Evolutionary conservation across 2,888 invertebrate species (phyloP).

Genomic region (Rhamnusium bicolor): DNA sequence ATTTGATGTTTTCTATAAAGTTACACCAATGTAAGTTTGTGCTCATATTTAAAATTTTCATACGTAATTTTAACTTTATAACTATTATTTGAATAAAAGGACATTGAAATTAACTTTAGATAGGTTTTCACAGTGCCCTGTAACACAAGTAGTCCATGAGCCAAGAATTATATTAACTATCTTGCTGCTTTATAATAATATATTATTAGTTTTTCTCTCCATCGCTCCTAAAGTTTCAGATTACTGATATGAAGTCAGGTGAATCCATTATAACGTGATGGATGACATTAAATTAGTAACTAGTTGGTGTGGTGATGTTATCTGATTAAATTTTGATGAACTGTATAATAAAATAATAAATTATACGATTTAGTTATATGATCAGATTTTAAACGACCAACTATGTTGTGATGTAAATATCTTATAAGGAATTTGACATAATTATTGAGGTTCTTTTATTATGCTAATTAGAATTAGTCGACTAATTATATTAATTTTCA

Average conservation of each 20-base stretch:
- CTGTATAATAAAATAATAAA: slow-evolving; percentile 54
- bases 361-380: slow-evolving; percentile 40
- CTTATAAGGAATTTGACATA: slow-evolving; percentile 40
- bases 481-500: neutral
- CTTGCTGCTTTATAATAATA: slow-evolving; percentile 34
- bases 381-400: slow-evolving; percentile 37
- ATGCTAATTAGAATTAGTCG: neutral
- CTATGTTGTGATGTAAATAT: slow-evolving; percentile 35
- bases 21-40: no score
- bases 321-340: slow-evolving; percentile 54
- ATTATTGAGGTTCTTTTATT: slow-evolving; percentile 21
- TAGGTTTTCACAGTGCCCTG: neutral
- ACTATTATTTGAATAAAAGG: no score
- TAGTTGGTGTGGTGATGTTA: slow-evolving; percentile 47
- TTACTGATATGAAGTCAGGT: slow-evolving; percentile 44
- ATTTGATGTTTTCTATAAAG: no score
- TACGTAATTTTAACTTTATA: no score
- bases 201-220: slow-evolving; percentile 42
- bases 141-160: slow-evolving; percentile 10
- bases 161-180: neutral
- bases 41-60: no score
- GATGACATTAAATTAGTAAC: slow-evolving; percentile 55
- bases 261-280: slow-evolving; percentile 53
- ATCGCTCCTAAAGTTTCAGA: slow-evolving; percentile 34
- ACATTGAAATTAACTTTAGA: neutral